Percentiles rank a stretch among this genome's conserved stretches.
Conservation (phyloP, 2,113 vertebrate genomes). For the Campylorhamphus procurvoides region DNA sequence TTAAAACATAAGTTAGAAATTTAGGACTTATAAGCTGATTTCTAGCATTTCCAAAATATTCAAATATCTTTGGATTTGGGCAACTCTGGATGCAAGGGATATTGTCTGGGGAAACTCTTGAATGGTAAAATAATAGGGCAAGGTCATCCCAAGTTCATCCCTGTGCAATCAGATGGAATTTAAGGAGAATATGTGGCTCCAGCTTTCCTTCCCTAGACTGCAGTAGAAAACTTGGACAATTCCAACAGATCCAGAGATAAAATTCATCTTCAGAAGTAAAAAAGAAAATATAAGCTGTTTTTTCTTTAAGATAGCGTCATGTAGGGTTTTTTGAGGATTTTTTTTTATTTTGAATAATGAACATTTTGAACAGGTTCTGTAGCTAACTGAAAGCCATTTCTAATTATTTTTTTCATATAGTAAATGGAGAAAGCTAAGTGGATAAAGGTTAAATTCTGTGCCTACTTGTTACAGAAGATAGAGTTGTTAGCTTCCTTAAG, state of each 20-base stretch:
- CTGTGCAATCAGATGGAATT: not conserved
- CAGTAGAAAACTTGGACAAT: not conserved
- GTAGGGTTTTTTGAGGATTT: not conserved
- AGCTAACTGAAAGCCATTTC: not conserved
- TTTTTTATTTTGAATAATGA: not conserved
- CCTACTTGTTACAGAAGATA: not conserved
- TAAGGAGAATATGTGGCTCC: not conserved
- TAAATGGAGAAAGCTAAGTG: not conserved
- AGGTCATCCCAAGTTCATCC: not conserved
- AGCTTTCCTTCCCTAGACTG: not conserved
- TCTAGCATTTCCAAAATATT: not conserved
- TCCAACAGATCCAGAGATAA: not conserved
- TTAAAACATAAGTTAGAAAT: not conserved
- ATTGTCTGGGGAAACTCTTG: not conserved
- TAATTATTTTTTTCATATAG: not conserved
- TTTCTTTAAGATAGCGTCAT: not conserved
- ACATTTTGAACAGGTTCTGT: not conserved
- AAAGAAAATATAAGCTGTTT: not conserved
- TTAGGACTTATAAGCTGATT: not conserved
- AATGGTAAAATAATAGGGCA: not conserved
- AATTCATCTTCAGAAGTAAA: not conserved
- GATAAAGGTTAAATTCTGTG: not conserved
- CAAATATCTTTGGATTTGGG: not conserved
- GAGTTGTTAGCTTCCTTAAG: not conserved
- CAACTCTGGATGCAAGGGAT: not conserved